phyloP scores from a whole-genome alignment of 2,797 vertebrate genomes.

The Smutsia gigantea region DNA sequence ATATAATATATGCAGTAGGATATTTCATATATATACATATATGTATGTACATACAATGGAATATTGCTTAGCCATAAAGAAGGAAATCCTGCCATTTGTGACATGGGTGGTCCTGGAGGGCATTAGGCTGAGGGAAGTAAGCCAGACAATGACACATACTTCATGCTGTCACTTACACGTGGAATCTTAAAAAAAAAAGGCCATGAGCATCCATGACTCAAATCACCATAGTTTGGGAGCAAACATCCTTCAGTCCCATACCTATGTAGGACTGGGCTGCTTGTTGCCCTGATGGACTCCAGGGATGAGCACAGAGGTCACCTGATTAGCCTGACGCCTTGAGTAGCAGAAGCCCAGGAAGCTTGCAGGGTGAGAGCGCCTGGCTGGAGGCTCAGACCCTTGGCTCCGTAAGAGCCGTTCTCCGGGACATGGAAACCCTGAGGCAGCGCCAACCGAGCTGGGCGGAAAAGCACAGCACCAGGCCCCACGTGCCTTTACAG shows the following conservation, averaged over 20 bases:
- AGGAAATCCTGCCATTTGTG: no score
- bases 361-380: not conserved
- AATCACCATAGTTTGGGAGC: conserved; percentile 23
- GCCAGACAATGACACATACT: not conserved
- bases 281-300: rapidly evolving
- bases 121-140: no score
- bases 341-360: rapidly evolving
- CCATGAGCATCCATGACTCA: conserved; percentile 53
- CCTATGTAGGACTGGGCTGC: not conserved
- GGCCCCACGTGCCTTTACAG: rapidly evolving
- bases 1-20: no score
- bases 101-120: no score
- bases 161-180: rapidly evolving
- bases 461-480: rapidly evolving
- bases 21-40: no score
- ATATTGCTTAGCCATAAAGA: not conserved
- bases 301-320: not conserved
- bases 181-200: not conserved
- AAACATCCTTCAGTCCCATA: conserved; percentile 34
- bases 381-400: rapidly evolving
- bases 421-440: rapidly evolving
- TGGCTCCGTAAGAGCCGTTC: rapidly evolving
- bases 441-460: rapidly evolving
- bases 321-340: not conserved
- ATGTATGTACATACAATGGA: no score